These are phyloP conservation scores for Callosobruchus maculatus DNA, from an alignment of 2,888 invertebrate genomes.

Conservation along the genomic window DNA sequence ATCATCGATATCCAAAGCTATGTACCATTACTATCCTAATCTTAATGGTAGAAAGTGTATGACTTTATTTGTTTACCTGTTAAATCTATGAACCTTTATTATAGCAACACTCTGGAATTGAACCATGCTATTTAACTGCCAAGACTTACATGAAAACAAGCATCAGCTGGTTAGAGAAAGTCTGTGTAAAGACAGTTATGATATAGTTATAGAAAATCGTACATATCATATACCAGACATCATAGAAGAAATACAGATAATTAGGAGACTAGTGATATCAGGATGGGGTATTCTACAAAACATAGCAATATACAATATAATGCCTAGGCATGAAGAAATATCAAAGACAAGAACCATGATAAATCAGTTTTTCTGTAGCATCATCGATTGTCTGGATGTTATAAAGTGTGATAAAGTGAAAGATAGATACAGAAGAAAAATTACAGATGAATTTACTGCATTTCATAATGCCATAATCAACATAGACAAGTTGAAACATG, in stretches of 20 bases:
- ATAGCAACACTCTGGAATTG: no score
- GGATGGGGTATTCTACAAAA: slow-evolving; percentile 37
- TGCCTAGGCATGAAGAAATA: slow-evolving; percentile 20
- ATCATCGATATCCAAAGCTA: no score
- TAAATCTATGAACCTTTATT: no score
- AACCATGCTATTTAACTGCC: not conserved
- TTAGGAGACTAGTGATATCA: slow-evolving; percentile 25
- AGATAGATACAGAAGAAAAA: slow-evolving; percentile 15
- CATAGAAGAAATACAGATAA: slow-evolving; percentile 27
- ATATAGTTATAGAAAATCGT: not conserved
- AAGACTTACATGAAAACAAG: not conserved
- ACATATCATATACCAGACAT: not conserved
- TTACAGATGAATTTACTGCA: slow-evolving; percentile 18
- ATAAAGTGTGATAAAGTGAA: slow-evolving; percentile 16
- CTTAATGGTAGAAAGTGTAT: no score
- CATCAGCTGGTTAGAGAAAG: not conserved
- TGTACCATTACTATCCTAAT: no score
- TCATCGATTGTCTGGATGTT: slow-evolving; percentile 23
- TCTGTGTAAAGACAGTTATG: not conserved
- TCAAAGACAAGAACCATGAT: slow-evolving; percentile 27
- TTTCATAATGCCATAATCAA: slow-evolving; percentile 16
- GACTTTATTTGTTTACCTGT: no score
- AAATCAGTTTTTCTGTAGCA: slow-evolving; percentile 24
- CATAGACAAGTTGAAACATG: slow-evolving; percentile 23
- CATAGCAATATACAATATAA: slow-evolving; percentile 28